A percentile compares a stretch with the other conserved stretches of the same genome.
phyloP scores from a whole-genome alignment of 2,113 vertebrate species.

The Psittacus erithacus region DNA sequence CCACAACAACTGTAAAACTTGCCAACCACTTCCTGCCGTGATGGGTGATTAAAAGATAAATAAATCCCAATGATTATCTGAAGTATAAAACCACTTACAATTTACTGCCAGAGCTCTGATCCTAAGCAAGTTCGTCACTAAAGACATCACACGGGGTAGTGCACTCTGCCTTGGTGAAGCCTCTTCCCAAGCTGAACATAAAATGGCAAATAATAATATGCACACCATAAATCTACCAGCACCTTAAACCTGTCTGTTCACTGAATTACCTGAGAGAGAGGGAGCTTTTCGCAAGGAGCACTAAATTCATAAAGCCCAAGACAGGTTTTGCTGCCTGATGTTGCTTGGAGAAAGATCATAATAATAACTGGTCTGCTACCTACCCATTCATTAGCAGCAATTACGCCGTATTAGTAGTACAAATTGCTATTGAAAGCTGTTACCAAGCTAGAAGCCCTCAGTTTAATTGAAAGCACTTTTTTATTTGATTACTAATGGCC shows the following conservation, averaged over 20 bases:
- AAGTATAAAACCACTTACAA: neutral
- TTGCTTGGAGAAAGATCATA: neutral
- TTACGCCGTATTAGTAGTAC: neutral
- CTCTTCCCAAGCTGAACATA: neutral
- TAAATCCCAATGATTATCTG: neutral
- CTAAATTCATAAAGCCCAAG: neutral
- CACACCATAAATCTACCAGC: neutral
- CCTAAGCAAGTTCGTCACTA: neutral
- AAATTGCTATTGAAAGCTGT: conserved; percentile 10
- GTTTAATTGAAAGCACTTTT: conserved; percentile 16
- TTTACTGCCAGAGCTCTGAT: neutral
- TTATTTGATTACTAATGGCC: neutral
- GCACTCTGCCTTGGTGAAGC: neutral
- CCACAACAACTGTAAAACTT: neutral
- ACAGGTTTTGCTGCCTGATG: neutral
- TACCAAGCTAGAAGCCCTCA: neutral
- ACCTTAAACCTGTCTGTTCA: neutral
- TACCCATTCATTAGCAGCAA: conserved; percentile 9
- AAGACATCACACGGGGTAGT: neutral
- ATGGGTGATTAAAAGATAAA: neutral
- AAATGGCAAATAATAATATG: neutral
- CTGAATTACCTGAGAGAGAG: neutral
- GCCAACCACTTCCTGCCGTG: neutral
- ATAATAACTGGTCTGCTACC: neutral
- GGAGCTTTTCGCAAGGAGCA: neutral